Base-by-base conservation (phyloP, 2,797 vertebrate species). In the Sebastes baramenuke region DNA sequence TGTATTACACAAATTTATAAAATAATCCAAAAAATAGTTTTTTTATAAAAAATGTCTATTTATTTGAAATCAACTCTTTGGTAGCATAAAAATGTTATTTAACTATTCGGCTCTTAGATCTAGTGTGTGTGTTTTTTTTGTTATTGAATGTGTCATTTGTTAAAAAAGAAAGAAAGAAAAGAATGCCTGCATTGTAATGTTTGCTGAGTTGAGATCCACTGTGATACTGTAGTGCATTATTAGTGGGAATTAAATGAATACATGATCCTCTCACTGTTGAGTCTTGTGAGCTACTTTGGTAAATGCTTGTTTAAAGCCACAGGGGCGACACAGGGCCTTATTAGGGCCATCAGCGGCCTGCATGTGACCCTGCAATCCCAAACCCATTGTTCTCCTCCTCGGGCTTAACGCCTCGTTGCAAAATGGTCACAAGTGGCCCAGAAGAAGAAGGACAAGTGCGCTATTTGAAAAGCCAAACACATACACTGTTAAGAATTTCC, bases 241-340 rank as follows among this genome's bases (percentile, higher is more conserved):
- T 82, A 69, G 24, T 80, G 22, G n/a, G 58, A 67, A 88, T 87
- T 82, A 87, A 90, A 87, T 61, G 60, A 86, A 70, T 67, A 80
- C 55, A 1, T 68, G 64, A 82, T 74, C 80, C 3, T 42, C n/a
- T 80, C 59, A 25, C 61, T n/a, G 62, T 62, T 71, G 30, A 72
- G 18, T 75, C 24, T 59, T 76, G 67, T 74, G 81, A 79, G 68
- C 27, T 83, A 20, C 77, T 87, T 89, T 75, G 70, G 67, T 84
- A 38, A 69, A 25, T 13, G 71, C 64, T 67, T 88, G 84, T 84
- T 67, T 78, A 25, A 85, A 79, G 67, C 83, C 72, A 13, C 69
- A 66, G 84, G 73, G 66, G 72, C 30, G 25, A 62, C 74, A 49
- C 12, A 38, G 36, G 49, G 66, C 46, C 61, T 68, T 71, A 67